Base-by-base conservation (phyloP, 2,888 invertebrate genomes). In the Agonopterix subpropinquella region DNA sequence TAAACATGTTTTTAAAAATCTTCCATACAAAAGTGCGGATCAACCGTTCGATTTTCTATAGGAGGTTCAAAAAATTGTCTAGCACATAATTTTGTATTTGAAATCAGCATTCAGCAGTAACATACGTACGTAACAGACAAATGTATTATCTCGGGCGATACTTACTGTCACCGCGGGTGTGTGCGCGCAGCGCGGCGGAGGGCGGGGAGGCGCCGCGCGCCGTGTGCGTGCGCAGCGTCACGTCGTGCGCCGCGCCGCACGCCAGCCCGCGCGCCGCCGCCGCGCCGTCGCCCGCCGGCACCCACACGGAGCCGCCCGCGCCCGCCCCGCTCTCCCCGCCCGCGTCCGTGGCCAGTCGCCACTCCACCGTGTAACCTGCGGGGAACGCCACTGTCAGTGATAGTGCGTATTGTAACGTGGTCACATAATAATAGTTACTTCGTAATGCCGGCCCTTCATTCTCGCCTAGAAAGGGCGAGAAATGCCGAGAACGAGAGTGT, bases 201-300 rank as follows among this genome's bases (percentile, higher is more conserved):
- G 89, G 90, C 50, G 90, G 89, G 48, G 94, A 93, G 35, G 89
- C 89, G 3, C 94, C 95, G 13, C 92, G 91, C 15, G 89, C 86
- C 78, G 93, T 94, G 65, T 91, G 91, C 36, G 94, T 93, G 41
- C 91, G 90, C 62, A 94, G 74, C 62, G 91, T 89, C 48, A 94
- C 89, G 61, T 90, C 87, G 74, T 94, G 94, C 4, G 80, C 79
- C 13, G 93, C 92, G 47, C 95, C 95, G 77, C 95, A 95, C 65
- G 90, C 89, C 45, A 95, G 87, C 48, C 91, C 91, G 45, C 91
- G 89, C 54, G 93, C 90, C 90, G 67, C 88, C 89, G 59, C 41
- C 91, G 90, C 11, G 92, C 93, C 70, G 92, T 91, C 61, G 85
- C 84, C 36, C 18, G 18, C 91, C 45, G 91, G 89, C 54, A 94